Evolutionary conservation across 2,797 vertebrate genomes (phyloP), one percentile per base, ranked within the genome.

Genomic region (Picus viridis): DNA sequence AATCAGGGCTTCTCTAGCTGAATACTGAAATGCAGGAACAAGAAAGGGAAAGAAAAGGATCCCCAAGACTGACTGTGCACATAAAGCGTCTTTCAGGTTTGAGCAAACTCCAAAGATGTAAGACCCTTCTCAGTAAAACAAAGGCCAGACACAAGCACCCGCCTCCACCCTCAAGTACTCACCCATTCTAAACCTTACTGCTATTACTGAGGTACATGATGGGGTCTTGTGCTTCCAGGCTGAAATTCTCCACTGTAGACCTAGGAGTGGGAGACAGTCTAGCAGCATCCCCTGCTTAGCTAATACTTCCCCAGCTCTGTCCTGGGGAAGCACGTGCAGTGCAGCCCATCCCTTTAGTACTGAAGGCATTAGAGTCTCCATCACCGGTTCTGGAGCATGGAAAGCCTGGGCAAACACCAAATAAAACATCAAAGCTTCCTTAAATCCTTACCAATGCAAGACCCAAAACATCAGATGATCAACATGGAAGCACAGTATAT

Each of bases 401-500:
- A 72, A 68, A 82, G 57, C 64, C 54, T 3, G 8, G n/a, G 45
- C 29, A 68, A 39, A 12, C 6, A 2, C 15, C 2, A 43, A 53
- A 14, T 32, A 59, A 72, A 80, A 70, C 70, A 34, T 0, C 23
- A 36, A 57, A 27, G 7, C 2, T 67, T 54, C 61, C 58, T 43
- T 19, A 24, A 36, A 34, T 16, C 19, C 63, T 53, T 32, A 26
- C 4, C 36, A 45, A 23, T n/a, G 43, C 39, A n/a, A 36, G 45
- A 23, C 23, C 39, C 47, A 41, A 36, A 41, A 47, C 5, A 5
- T 12, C 68, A 9, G 18, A 51, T 51, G 32, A 19, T 2, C 61
- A 6, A 3, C 10, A 2, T 0, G 17, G 30, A 30, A 51, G 45
- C 53, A 57, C 20, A 1, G 17, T 3, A 69, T 61, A 22, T 7